phyloP scores from a whole-genome alignment of 2,797 vertebrate genomes.

The Poliocrania exsul region DNA sequence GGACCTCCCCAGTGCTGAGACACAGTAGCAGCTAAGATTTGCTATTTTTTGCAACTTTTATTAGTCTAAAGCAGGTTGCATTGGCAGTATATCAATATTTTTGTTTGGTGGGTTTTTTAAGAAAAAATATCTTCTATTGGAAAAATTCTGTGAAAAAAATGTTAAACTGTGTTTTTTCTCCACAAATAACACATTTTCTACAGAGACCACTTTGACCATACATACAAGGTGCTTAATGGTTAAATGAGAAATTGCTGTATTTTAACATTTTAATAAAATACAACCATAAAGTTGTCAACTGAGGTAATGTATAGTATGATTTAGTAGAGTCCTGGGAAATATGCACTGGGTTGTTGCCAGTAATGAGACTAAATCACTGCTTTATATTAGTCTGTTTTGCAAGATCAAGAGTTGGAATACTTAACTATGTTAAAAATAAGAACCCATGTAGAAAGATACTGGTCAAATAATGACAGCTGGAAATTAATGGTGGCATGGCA shows the following conservation, averaged over 20 bases:
- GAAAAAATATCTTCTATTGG: neutral
- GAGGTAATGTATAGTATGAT: neutral
- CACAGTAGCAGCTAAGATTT: neutral
- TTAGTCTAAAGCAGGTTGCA: neutral
- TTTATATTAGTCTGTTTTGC: slow-evolving; percentile 25
- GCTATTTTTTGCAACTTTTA: neutral
- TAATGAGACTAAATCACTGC: slow-evolving; percentile 37
- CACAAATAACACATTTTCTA: neutral
- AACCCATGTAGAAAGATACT: neutral
- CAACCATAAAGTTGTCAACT: neutral
- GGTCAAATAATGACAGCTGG: neutral
- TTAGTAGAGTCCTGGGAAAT: slow-evolving; percentile 43
- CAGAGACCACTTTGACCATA: neutral
- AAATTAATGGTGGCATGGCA: neutral
- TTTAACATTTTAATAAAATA: slow-evolving; percentile 57
- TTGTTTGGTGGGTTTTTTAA: neutral
- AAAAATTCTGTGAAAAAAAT: neutral
- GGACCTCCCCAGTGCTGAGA: neutral
- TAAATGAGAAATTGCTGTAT: slow-evolving; percentile 23
- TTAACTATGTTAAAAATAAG: neutral
- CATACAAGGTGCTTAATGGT: neutral
- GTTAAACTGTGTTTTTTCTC: neutral
- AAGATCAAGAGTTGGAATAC: slow-evolving; percentile 10
- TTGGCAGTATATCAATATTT: neutral
- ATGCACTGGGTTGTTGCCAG: neutral